These are phyloP conservation scores for Mesorhabditis spiculigera DNA, from an alignment of 2,888 invertebrate genomes.

Conservation along the genomic window DNA sequence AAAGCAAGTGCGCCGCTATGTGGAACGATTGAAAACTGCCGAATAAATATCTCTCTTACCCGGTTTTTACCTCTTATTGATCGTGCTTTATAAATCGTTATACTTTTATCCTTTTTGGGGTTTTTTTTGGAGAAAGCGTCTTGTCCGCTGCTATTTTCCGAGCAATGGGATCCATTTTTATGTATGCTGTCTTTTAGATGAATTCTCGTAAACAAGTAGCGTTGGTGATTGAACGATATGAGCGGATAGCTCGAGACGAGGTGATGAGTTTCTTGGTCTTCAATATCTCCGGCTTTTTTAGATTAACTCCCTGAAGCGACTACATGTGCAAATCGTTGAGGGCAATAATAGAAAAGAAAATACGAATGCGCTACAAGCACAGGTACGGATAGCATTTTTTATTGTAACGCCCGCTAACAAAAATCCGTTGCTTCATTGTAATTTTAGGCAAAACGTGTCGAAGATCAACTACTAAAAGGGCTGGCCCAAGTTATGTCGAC, in stretches of 20 bases:
- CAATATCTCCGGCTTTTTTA: not conserved
- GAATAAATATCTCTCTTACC: not conserved
- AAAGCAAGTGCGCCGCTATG: not conserved
- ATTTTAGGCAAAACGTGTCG: slow-evolving; percentile 29
- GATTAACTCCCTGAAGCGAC: not conserved
- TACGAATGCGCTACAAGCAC: not conserved
- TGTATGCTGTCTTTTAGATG: not conserved
- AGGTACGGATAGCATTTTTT: not conserved
- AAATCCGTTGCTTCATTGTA: not conserved
- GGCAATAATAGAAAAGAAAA: not conserved
- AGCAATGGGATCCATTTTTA: no score
- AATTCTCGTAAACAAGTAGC: not conserved
- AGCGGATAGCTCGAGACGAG: slow-evolving; percentile 20
- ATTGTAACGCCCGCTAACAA: not conserved
- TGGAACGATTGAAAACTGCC: not conserved
- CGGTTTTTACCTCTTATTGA: slow-evolving; percentile 11
- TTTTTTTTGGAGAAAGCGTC: not conserved
- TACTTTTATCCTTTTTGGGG: not conserved
- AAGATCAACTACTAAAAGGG: slow-evolving; percentile 39
- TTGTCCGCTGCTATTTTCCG: not conserved
- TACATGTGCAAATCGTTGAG: not conserved
- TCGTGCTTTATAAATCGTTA: no score
- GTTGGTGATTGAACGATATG: slow-evolving; percentile 23
- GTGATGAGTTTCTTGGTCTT: slow-evolving; percentile 9
- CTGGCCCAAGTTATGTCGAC: slow-evolving; percentile 33